phyloP scores from a whole-genome alignment of 2,888 invertebrate species.

The Gari tellinella region DNA sequence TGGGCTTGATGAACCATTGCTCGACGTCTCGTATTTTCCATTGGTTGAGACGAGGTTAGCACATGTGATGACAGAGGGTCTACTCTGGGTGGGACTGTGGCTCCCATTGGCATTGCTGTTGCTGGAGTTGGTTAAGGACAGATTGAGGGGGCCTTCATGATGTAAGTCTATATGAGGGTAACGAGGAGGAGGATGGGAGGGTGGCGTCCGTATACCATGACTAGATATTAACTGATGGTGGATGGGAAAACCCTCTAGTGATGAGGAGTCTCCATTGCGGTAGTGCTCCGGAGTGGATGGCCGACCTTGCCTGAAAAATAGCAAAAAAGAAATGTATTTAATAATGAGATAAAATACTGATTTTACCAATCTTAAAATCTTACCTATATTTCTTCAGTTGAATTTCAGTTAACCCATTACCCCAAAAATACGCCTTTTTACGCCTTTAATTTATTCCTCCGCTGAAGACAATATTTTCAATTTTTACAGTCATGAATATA shows the following conservation, averaged over 20 bases:
- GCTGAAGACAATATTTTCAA: too few species aligned
- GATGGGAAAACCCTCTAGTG: conserved; percentile 48
- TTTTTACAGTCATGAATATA: too few species aligned
- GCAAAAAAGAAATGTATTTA: not conserved
- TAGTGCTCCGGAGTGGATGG: conserved; percentile 56
- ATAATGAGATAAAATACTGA: too few species aligned
- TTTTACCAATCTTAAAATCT: too few species aligned
- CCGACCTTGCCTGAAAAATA: conserved; percentile 39
- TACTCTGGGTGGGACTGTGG: conserved; percentile 61
- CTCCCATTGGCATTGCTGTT: conserved; percentile 24
- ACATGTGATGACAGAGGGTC: conserved; percentile 77
- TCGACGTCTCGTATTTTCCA: conserved; percentile 40
- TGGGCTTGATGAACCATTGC: conserved; percentile 55
- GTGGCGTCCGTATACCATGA: conserved; percentile 16
- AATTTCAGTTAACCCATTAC: too few species aligned
- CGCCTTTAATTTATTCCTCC: too few species aligned
- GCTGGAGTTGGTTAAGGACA: conserved; percentile 66
- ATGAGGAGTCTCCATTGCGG: conserved; percentile 54
- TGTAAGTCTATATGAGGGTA: conserved; percentile 47
- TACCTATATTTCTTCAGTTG: too few species aligned
- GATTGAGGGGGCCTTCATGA: conserved; percentile 74
- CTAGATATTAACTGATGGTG: conserved; percentile 35
- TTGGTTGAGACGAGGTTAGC: conserved; percentile 44
- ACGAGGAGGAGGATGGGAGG: conserved; percentile 35
- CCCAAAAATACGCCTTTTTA: too few species aligned